Base-by-base conservation (phyloP, 2,113 vertebrate species). In the Trogon melanurus region DNA sequence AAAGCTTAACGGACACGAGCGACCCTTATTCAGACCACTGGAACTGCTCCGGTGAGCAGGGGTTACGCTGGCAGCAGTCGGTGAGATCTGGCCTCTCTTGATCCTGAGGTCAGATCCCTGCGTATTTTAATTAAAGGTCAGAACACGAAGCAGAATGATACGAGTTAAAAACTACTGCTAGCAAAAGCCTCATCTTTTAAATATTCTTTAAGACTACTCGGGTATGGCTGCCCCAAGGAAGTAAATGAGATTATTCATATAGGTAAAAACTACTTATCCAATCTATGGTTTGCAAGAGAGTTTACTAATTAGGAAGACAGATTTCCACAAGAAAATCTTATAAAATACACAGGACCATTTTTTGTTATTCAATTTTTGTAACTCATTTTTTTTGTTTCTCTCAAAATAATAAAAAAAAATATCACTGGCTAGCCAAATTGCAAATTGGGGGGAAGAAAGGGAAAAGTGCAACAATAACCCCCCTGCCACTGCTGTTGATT, bases 161-260 rank as follows among this genome's bases (percentile, higher is more conserved):
- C 0, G 22, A 81, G 73, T 89, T 81, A 87, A 91, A 93, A 93
- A 48, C 34, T 44, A 87, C 66, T 79, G 41, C 85, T 65, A 92
- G 66, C 50, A 91, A 92, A 80, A 86, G 83, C 57, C 61, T 93
- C 69, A 48, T 58, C 65, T 93, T 91, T 84, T 88, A 92, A 93
- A 94, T 94, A 89, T 91, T 91, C 65, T 86, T 81, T 67, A 91
- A 80, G 48, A 87, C 57, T 86, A 48, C 44, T 78, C 88, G 89
- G 84, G 79, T 75, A 96, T 94, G 95, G 88, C 76, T 79, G 73
- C 92, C 92, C 73, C 85, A 75, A 86, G 79, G 88, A 96, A 65
- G 73, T 58, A 93, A 91, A 91, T 61, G 73, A 74, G 76, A 91
- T 92, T 94, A 93, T 86, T 86, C 79, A 72, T 74, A 15, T 16